Evolutionary conservation across 2,888 invertebrate genomes (phyloP).

Genomic region (Diarsia brunnea): DNA sequence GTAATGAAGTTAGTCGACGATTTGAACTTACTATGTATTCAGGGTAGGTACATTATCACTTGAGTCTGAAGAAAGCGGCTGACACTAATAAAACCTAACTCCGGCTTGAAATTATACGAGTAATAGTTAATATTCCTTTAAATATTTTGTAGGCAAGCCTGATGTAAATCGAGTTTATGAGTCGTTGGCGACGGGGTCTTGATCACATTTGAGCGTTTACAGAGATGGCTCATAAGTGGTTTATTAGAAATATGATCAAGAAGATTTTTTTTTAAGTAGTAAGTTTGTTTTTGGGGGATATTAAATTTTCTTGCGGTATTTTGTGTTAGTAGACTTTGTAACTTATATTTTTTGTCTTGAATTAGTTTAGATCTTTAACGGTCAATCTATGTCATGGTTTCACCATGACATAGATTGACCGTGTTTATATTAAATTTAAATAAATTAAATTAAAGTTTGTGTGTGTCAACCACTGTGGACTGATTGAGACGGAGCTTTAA

Average conservation of each 20-base stretch:
- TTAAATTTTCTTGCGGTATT: not conserved
- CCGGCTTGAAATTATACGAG: slow-evolving; percentile 67
- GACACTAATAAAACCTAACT: slow-evolving; percentile 66
- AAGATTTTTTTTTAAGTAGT: not conserved
- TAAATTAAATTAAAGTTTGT: not conserved
- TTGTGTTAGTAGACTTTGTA: not conserved
- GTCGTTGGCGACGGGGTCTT: slow-evolving; percentile 51
- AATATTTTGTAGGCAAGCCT: slow-evolving; percentile 70
- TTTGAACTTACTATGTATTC: slow-evolving; percentile 40
- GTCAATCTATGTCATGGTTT: too few relatives aligned
- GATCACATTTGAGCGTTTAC: slow-evolving; percentile 57
- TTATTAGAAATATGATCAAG: slow-evolving; percentile 20
- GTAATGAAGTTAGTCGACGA: slow-evolving; percentile 23
- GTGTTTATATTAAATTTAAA: not conserved
- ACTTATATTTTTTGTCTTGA: not conserved
- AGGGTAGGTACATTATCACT: slow-evolving; percentile 42
- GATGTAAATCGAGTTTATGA: slow-evolving; percentile 73
- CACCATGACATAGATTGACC: too few relatives aligned
- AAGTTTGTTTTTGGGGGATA: not conserved
- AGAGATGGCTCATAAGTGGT: slow-evolving; percentile 22
- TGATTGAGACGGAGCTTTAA: not conserved
- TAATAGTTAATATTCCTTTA: slow-evolving; percentile 69
- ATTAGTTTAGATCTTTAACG: not conserved
- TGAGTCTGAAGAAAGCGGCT: slow-evolving; percentile 34
- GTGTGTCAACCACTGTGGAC: not conserved